Evolutionary conservation across 2,113 vertebrate species (phyloP), one percentile per base, ranked within the genome.

Genomic region (Mionectes macconnelli): DNA sequence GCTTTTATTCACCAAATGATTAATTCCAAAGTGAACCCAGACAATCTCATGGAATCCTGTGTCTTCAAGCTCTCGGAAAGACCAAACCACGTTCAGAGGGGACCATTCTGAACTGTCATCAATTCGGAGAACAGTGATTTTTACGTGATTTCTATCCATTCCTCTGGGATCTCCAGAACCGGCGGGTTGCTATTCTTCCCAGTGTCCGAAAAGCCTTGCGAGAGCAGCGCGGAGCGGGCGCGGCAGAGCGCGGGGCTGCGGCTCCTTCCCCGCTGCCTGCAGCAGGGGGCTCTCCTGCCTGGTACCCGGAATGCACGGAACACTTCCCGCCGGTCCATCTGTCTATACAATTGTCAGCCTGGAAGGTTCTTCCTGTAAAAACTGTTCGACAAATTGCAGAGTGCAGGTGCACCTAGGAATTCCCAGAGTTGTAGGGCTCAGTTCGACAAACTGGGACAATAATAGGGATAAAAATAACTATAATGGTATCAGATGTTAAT

Each of bases 121-220:
- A 24, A 0, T 80, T 42, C 0, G 0, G 9, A 77, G 21, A 84
- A 31, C 0, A 25, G 8, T 17, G 40, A 64, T 70, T 73, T 60
- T 64, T 21, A 53, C 53, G 4, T 2, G 6, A 79, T 22, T 9
- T n/a, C 44, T 14, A 3, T 9, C 31, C 16, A 3, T 42, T 64
- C 64, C 18, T 47, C 47, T n/a, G 28, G 17, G 44, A 53, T 28
- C 12, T 72, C 15, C 33, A 6, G 56, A 40, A 3, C 14, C 49
- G 37, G 52, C 73, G 25, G 53, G 50, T 7, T 14, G 40, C 76
- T 35, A 0, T 27, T 45, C 10, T 25, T 42, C 14, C 31, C 12
- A 8, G 24, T 0, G 23, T 23, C 25, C 7, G 28, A 35, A 30
- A 33, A 40, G 59, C 11, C 70, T 40, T 19, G 40, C 7, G 6